Conservation (phyloP, 2,113 vertebrate species). For the Callospermophilus lateralis region DNA sequence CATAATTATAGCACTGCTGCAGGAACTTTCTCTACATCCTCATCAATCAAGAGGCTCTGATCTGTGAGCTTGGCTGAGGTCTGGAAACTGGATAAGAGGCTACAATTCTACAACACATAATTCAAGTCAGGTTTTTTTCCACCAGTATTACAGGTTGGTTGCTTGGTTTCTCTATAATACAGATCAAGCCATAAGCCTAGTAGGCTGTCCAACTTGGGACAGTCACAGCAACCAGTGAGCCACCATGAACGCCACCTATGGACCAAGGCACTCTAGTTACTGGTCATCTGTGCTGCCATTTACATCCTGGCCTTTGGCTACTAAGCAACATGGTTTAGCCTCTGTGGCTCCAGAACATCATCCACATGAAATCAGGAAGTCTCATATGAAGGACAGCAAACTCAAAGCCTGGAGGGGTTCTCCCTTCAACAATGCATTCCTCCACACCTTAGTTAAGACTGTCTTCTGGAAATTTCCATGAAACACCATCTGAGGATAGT, state of each 20-base stretch:
- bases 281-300: background rate
- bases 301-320: background rate
- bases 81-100: background rate
- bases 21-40: background rate
- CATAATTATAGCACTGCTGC: background rate
- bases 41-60: background rate
- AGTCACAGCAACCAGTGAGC: background rate
- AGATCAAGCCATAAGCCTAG: background rate
- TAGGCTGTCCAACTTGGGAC: background rate
- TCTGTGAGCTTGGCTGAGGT: background rate
- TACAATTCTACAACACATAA: background rate
- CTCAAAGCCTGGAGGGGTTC: background rate
- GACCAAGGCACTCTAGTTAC: background rate
- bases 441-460: constrained; percentile 8
- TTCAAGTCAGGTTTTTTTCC: background rate
- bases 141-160: background rate
- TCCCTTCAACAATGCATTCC: background rate
- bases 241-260: background rate
- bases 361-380: background rate
- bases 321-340: background rate
- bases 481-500: background rate
- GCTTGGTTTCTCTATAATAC: background rate
- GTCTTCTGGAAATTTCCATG: constrained; percentile 23
- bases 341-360: background rate
- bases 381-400: background rate